Evolutionary conservation across 2,113 vertebrate species (phyloP), one percentile per base, ranked within the genome.

Genomic region (Zosterops japonicus): DNA sequence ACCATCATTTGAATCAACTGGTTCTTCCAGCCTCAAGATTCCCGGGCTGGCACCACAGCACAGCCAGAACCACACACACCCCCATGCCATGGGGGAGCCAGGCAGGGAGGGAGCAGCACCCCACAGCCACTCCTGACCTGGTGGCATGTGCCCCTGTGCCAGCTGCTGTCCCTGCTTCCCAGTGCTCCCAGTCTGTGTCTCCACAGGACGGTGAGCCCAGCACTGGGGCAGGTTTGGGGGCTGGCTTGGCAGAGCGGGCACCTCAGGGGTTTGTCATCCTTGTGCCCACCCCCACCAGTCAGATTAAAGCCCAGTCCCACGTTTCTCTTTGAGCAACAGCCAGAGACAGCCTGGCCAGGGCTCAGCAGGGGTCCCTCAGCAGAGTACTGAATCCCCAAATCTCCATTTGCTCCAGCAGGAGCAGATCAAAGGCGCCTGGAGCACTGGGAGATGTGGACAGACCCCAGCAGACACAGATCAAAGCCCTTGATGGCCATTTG

Each of bases 11-110:
- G 82, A 92, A 88, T 65, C 63, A 85, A 93, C 96, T 95, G 94
- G 95, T 96, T 96, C 96, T 96, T 96, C 95, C 95, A 90, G 95
- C 95, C 94, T 44, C 2, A 0, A 12, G 75, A 76, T 3, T 4
- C 81, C 86, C 0, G 0, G 84, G 69, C 47, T 10, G 69, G 86
- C 91, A 87, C 17, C 2, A 1, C 0, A 8, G 79, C 74, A 85
- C 7, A 0, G 64, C 49, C 9, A 0, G 68, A 49, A n/a, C 39
- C 24, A 3, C 76, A 6, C 6, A 0, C 49, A 27, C 5, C 23
- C n/a, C 25, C 3, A 3, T 42, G 9, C 68, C 7, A 31, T 1
- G 65, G 68, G 55, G 36, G 22, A 21, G 75, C 33, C 60, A 76
- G 19, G 11, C 19, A 41, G 28, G 23, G 60, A 52, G 46, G n/a